Conservation (phyloP, 2,888 invertebrate genomes). For the Coelogynopora nodosa region DNA sequence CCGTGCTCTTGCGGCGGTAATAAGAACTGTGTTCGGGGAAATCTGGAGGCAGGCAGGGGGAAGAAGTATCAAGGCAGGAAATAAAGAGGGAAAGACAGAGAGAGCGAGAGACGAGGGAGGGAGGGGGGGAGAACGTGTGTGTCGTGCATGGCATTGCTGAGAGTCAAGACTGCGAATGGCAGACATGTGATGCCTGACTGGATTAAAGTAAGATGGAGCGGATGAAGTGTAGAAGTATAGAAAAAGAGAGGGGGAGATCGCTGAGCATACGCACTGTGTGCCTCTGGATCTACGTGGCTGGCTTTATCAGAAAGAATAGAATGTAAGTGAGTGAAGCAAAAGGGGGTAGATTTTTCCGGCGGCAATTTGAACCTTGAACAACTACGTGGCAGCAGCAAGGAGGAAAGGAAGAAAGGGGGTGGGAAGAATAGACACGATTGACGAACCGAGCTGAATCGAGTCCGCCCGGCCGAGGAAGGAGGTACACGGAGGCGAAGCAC, state of each 20-base stretch:
- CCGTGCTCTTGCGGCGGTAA: conserved; percentile 2
- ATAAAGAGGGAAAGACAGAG: background rate
- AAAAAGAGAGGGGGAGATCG: background rate
- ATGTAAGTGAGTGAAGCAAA: background rate
- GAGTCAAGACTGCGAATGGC: background rate
- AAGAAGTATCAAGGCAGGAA: background rate
- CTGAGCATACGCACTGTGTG: background rate
- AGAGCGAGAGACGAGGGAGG: background rate
- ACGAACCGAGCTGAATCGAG: background rate
- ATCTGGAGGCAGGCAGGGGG: background rate
- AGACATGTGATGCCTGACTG: conserved; percentile 3
- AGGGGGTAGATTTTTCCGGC: background rate
- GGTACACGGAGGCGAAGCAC: background rate
- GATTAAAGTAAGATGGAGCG: background rate
- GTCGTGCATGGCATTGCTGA: background rate
- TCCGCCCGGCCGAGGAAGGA: background rate
- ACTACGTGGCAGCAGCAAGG: background rate
- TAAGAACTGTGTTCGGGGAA: background rate
- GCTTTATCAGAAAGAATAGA: background rate
- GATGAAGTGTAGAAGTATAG: background rate
- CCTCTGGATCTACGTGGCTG: no score
- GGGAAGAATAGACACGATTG: background rate
- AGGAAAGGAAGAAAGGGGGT: background rate
- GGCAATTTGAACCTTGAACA: background rate
- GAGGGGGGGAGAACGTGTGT: background rate